Percentiles rank a stretch among this genome's conserved stretches.
Conservation (phyloP, 1,140 invertebrate genomes). For the Drosophila sturtevanti region DNA sequence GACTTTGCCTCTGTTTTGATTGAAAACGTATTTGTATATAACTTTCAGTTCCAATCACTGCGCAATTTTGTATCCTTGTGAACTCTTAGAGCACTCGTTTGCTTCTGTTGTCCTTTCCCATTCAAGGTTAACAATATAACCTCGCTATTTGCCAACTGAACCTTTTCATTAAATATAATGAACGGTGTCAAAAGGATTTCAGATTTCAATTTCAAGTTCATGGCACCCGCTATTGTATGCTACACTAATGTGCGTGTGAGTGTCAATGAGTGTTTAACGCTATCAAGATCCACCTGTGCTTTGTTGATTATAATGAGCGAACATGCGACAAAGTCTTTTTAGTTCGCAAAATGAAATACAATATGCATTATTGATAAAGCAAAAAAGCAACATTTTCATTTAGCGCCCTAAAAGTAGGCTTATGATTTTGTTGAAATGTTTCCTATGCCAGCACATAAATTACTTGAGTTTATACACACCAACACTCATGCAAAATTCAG, state of each 20-base stretch:
- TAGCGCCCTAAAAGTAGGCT: background rate
- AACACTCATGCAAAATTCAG: no score
- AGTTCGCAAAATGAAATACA: slow-evolving; percentile 18
- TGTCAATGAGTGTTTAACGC: slow-evolving; percentile 12
- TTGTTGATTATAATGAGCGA: slow-evolving; percentile 58
- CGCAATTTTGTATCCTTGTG: slow-evolving; percentile 49
- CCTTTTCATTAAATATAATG: slow-evolving; percentile 65
- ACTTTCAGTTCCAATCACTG: slow-evolving; percentile 18
- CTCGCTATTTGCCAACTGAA: slow-evolving; percentile 49
- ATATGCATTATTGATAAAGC: slow-evolving; percentile 24
- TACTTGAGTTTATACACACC: no score
- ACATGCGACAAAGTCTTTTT: slow-evolving; percentile 28
- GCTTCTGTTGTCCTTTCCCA: slow-evolving; percentile 41
- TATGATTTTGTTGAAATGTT: no score
- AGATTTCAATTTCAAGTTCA: slow-evolving; percentile 60
- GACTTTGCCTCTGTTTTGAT: slow-evolving; percentile 39
- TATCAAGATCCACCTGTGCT: slow-evolving; percentile 73
- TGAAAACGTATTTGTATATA: background rate
- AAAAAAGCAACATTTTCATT: background rate
- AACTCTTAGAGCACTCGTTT: slow-evolving; percentile 32
- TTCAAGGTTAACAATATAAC: slow-evolving; percentile 64
- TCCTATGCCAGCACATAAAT: no score
- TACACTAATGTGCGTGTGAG: slow-evolving; percentile 31
- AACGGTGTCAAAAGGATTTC: slow-evolving; percentile 73
- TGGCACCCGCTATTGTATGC: slow-evolving; percentile 69